Base-by-base conservation (phyloP, 2,888 invertebrate species). In the Eumacrocentrus americanus region DNA sequence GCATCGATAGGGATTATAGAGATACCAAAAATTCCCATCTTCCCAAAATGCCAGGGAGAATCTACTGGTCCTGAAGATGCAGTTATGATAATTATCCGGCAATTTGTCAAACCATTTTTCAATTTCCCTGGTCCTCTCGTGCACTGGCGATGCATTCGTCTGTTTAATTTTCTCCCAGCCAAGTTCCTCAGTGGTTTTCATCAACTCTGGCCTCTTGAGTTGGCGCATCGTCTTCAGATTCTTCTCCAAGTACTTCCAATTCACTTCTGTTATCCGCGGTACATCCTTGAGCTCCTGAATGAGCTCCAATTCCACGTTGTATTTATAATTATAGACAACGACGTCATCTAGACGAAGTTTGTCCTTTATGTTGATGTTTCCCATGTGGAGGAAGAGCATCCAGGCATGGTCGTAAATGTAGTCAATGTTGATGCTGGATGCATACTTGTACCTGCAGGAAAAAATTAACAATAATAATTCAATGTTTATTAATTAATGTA, bases 381-480 rank as follows among this genome's bases (percentile, higher is more conserved):
- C 79, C 53, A 76, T 70, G 63, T 79, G 78, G 1, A 71, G 62
- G 61, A 71, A 79, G 2, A 79, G 60, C 65, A 69, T 65, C 79
- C 78, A 79, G 5, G 76, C 79, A 42, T 73, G 75, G 14, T 79
- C 70, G 65, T 74, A 79, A 44, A 79, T 77, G 63, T 79, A 79
- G 58, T 79, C 79, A 50, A 79, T 65, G 66, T 78, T 79, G 3
- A 61, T 70, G 55, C 71, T 71, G 73, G 73, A 73, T 0, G 69
- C 71, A 62, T 70, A 75, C 51, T 75, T 78, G 61, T 79, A 79
- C 59, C 77, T 77, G 51, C 11, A 35, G 12, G 11, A 4, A 47
- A 47, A 25, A n/a, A n/a, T n/a, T n/a, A n/a, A n/a, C n/a, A n/a
- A n/a, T n/a, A n/a, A n/a, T n/a, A n/a, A n/a, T n/a, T n/a, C n/a